These are phyloP conservation scores for Chrysogorgia sp. DNA, from an alignment of 92 coral and sea anemone species.

Conservation along the genomic window DNA sequence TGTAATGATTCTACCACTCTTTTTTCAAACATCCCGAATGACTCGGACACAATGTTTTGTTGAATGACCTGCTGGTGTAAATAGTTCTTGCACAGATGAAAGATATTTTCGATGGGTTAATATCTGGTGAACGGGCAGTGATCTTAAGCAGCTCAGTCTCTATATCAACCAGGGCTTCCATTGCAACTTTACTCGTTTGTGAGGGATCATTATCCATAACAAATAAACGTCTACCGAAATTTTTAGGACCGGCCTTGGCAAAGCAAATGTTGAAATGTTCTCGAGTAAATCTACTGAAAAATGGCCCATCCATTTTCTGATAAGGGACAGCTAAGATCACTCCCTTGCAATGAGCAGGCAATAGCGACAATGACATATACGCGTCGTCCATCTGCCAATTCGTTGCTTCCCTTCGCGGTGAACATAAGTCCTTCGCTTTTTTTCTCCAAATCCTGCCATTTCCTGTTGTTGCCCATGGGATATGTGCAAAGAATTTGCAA, in stretches of 20 bases:
- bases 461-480: too few species aligned
- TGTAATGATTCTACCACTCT: neutral
- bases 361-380: slow-evolving; percentile 38
- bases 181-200: neutral
- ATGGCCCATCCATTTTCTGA: neutral
- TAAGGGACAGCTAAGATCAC: neutral
- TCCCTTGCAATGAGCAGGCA: neutral
- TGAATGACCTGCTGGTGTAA: neutral
- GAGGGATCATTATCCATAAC: slow-evolving; percentile 13
- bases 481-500: too few species aligned
- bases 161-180: neutral
- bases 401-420: slow-evolving; percentile 46
- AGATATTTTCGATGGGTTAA: slow-evolving; percentile 1
- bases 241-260: neutral
- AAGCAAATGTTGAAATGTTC: neutral
- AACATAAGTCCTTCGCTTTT: slow-evolving; percentile 3
- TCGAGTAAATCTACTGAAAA: neutral
- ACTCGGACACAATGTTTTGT: neutral
- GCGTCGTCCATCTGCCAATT: slow-evolving; percentile 44
- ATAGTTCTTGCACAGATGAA: neutral
- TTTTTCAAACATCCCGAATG: neutral
- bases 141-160: neutral
- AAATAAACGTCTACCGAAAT: neutral
- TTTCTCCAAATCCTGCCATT: too few species aligned
- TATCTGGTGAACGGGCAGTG: neutral